Base-by-base conservation (phyloP, 2,797 vertebrate species). In the Parambassis ranga region DNA sequence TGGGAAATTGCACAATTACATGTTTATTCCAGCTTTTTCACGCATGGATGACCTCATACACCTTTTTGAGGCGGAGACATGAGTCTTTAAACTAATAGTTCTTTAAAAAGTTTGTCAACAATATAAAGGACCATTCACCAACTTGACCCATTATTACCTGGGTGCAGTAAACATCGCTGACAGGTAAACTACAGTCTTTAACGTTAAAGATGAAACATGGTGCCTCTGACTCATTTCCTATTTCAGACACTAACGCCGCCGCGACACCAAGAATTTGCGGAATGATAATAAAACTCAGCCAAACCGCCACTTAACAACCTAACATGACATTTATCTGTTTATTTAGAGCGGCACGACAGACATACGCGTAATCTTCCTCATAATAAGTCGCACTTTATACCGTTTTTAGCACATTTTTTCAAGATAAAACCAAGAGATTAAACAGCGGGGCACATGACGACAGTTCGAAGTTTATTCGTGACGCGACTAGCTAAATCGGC, bases 201-300 rank as follows among this genome's bases (percentile, higher is more conserved):
- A 31, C 42, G 27, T 59, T 33, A 39, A 32, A 41, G 46, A 35
- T 62, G 69, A 73, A 71, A 42, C 71, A 43, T 23, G 47, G 53
- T 35, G 64, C 47, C 19, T 27, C 19, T 59, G 81, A 86, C 10
- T 84, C 88, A 86, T 79, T 89, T 90, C 88, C 89, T 81, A 51
- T 80, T 86, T 71, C 64, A 41, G 31, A 18, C 59, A 27, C 61
- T 14, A 44, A 78, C 50, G 53, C 71, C 50, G 59, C 71, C 55
- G 52, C 41, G 20, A 77, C 16, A 64, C 19, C 42, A 44, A 56
- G 13, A 75, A 66, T 73, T 42, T n/a, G 51, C 38, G 53, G 68
- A 82, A 81, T 69, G 74, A 69, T 76, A 75, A 70, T 62, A 68
- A 79, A 85, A 75, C 35, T 9, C 4, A 44, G 14, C 20, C 24